phyloP scores from a whole-genome alignment of 2,797 vertebrate genomes.

The Babyrousa celebensis region DNA sequence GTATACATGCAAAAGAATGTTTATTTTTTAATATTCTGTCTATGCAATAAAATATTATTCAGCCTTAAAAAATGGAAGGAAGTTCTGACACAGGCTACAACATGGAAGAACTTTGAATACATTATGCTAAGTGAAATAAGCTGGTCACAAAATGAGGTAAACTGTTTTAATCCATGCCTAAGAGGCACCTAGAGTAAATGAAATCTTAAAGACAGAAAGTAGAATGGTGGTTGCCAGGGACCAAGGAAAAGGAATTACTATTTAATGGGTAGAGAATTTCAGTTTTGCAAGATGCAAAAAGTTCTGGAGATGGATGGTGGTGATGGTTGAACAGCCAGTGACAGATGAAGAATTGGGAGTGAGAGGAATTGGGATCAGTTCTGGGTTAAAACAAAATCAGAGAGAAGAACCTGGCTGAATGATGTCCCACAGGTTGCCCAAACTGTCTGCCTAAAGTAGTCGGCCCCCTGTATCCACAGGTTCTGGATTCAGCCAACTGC shows the following conservation, averaged over 20 bases:
- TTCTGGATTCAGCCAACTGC: not conserved
- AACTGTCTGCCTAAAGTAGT: not conserved
- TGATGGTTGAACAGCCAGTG: not conserved
- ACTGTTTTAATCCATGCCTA: not conserved
- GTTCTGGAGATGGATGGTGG: not conserved
- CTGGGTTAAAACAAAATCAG: not conserved
- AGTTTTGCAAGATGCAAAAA: not conserved
- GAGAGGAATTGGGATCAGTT: not conserved
- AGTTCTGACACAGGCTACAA: not conserved
- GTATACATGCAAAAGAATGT: too few relatives aligned
- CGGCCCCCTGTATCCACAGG: not conserved
- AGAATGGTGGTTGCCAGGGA: not conserved
- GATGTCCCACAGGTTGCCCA: not conserved
- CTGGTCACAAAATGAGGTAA: not conserved
- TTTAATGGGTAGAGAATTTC: not conserved
- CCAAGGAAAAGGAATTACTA: not conserved
- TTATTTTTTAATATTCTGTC: too few relatives aligned
- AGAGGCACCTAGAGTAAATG: not conserved
- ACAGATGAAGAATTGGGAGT: not conserved
- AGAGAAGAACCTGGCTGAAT: not conserved
- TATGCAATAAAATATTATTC: not conserved
- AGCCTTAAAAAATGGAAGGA: not conserved
- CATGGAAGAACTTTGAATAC: not conserved
- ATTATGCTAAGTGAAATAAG: not conserved
- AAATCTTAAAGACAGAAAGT: not conserved